Base-by-base conservation (phyloP, 1,140 invertebrate species). In the Oreohelix idahoensis region DNA sequence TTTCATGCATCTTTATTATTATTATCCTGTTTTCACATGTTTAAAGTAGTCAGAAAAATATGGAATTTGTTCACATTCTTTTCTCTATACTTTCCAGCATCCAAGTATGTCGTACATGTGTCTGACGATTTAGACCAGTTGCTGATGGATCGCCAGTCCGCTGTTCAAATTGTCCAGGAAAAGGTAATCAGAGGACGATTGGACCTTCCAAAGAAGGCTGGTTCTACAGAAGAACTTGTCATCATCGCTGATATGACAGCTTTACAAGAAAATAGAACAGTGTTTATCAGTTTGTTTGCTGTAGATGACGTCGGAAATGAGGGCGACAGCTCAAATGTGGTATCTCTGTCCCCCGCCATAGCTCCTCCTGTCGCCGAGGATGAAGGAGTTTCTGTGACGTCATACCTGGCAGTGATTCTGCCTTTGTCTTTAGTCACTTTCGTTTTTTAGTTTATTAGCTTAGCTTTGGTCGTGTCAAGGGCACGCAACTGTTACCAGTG, bases 321-420 rank as follows among this genome's bases (percentile, higher is more conserved):
- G 29, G 86, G 82, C 0, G 86, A 84, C 0, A 20, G 73, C 17
- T 87, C 86, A 35, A 87, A 87, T 53, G 74, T 87, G n/a, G 80
- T 87, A 0, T 83, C 84, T 0, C 20, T 86, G 23, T 87, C 86
- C 0, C 71, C 76, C 0, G 84, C 81, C 11, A 49, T 82, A 4
- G 84, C 85, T 15, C 82, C 82, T 32, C 42, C 74, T 2, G 78
- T 78, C n/a, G 13, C 29, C 0, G 26, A 51, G 15, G 17, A 63
- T 0, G 17, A 35, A 0, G n/a, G 17, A 4, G 29, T 49, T 23
- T 53, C 70, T 23, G n/a, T 79, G 15, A 36, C 49, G 23, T 76
- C 70, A 32, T 87, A 83, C 53, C 75, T 84, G 42, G 76, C 69
- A 11, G n/a, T 85, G 11, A 23, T 84, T 26, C 17, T 87, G n/a